Conservation (phyloP, 2,888 invertebrate species). For the Pachymerium ferrugineum region DNA sequence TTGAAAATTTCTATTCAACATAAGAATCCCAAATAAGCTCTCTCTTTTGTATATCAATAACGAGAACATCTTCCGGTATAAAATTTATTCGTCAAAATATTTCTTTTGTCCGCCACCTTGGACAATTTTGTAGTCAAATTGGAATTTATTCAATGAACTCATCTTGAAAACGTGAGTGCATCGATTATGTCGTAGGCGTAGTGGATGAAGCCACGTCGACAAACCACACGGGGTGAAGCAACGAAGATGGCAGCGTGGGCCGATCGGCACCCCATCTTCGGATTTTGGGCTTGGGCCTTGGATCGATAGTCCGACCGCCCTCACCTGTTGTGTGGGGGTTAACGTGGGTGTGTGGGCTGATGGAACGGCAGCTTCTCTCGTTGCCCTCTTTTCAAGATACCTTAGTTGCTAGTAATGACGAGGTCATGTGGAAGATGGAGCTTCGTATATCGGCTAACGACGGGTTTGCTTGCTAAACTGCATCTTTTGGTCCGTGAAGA, state of each 20-base stretch:
- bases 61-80: no score
- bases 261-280: not conserved
- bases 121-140: not conserved
- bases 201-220: not conserved
- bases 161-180: not conserved
- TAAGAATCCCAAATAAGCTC: no score
- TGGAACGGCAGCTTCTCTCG: not conserved
- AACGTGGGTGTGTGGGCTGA: not conserved
- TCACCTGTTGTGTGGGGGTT: not conserved
- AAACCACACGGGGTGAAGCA: not conserved
- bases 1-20: no score
- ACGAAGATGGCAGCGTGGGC: not conserved
- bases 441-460: not conserved
- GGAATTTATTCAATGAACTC: not conserved
- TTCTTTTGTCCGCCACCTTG: no score
- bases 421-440: not conserved
- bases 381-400: not conserved
- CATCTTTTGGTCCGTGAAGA: not conserved
- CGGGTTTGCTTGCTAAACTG: not conserved
- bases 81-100: no score
- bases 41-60: no score
- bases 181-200: not conserved
- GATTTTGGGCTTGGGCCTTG: not conserved
- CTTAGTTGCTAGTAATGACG: not conserved
- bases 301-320: not conserved